A percentile compares a stretch with the other conserved stretches of the same genome.
Evolutionary conservation across 2,797 vertebrate genomes (phyloP).

Genomic region (Rhyacichthys aspro): DNA sequence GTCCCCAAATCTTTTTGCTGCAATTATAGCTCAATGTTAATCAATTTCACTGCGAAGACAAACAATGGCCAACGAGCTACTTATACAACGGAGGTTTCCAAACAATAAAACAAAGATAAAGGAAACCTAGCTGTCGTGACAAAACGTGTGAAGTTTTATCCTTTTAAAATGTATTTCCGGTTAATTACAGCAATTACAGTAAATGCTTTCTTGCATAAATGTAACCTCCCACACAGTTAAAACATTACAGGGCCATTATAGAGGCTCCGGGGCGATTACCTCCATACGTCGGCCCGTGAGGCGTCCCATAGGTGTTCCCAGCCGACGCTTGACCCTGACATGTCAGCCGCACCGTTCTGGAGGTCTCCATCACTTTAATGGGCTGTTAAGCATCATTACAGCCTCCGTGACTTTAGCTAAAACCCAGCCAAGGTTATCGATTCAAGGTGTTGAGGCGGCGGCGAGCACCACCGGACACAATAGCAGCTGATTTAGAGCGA

Average conservation of each 20-base stretch:
- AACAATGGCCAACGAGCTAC: slow-evolving; percentile 68
- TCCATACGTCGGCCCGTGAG: not conserved
- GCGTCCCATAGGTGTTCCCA: slow-evolving; percentile 25
- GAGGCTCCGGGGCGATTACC: no score
- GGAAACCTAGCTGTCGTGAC: no score
- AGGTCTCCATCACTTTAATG: slow-evolving; percentile 71
- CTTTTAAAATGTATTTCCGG: no score
- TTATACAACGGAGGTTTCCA: slow-evolving; percentile 48
- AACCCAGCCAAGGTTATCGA: slow-evolving; percentile 64
- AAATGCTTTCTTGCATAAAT: no score
- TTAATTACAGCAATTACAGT: no score
- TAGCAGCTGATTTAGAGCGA: slow-evolving; percentile 36
- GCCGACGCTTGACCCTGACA: slow-evolving; percentile 37
- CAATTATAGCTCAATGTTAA: slow-evolving; percentile 76
- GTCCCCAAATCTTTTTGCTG: slow-evolving; percentile 52
- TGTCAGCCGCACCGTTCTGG: slow-evolving; percentile 21
- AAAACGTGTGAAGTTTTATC: slow-evolving; percentile 4
- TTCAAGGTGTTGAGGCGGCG: slow-evolving; percentile 37
- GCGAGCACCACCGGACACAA: slow-evolving; percentile 30
- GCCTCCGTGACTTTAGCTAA: slow-evolving; percentile 59
- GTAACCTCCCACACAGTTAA: no score
- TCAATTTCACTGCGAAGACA: slow-evolving; percentile 71
- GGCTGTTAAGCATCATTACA: slow-evolving; percentile 63
- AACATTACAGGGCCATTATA: no score
- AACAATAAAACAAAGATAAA: slow-evolving; percentile 49